These are phyloP conservation scores for Globia sparganii DNA, from an alignment of 2,888 invertebrate genomes.

Conservation along the genomic window DNA sequence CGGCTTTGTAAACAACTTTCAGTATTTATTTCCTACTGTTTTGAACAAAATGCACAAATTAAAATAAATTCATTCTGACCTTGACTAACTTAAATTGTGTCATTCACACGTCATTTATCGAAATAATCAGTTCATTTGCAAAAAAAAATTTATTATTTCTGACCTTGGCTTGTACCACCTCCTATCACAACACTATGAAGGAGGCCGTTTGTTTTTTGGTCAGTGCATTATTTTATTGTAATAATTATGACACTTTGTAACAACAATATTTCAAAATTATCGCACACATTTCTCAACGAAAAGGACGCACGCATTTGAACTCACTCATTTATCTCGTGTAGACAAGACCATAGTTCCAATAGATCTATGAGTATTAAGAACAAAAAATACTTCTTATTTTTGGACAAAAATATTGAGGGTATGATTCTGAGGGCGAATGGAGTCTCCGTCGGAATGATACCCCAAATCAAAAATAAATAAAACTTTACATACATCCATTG, in stretches of 20 bases:
- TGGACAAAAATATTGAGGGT: background rate
- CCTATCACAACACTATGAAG: no score
- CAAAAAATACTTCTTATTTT: background rate
- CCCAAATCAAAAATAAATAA: background rate
- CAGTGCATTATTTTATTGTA: conserved; percentile 8
- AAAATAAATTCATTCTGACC: no score
- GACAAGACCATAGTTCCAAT: conserved; percentile 27
- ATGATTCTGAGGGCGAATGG: conserved; percentile 1
- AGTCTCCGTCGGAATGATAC: conserved; percentile 10
- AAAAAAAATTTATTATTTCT: no score
- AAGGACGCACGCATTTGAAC: conserved; percentile 40
- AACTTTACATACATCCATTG: conserved; percentile 16
- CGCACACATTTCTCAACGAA: conserved; percentile 29
- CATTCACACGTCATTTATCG: no score
- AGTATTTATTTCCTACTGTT: conserved; percentile 31
- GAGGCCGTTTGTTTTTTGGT: background rate
- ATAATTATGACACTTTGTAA: conserved; percentile 25
- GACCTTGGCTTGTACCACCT: background rate
- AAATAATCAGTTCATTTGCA: no score
- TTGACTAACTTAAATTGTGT: no score
- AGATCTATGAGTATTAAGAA: conserved; percentile 1
- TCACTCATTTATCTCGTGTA: conserved; percentile 47
- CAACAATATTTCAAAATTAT: conserved; percentile 32
- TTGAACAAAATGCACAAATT: conserved; percentile 19
- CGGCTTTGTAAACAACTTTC: conserved; percentile 34